Evolutionary conservation across 1,140 invertebrate species (phyloP), one percentile per base, ranked within the genome.

Genomic region (Drosophila ananassae): DNA sequence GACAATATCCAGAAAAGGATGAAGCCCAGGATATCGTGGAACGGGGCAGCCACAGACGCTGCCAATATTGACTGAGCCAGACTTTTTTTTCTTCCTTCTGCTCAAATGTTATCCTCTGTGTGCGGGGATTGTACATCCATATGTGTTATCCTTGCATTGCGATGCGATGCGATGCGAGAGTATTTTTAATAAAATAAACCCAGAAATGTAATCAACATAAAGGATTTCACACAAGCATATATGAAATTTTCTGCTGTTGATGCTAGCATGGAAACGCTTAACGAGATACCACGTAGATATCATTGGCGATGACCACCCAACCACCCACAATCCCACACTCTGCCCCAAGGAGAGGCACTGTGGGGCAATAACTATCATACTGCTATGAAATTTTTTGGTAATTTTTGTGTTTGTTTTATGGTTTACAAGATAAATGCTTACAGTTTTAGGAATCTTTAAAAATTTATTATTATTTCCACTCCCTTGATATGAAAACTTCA

Each of bases 161-260:
- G 10, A 12, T 37, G 80, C 80, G 46, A 63, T 58, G 48, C 60
- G 58, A 75, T 73, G 55, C 69, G 50, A 75, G 60, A 81, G 79
- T 83, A 89, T 89, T 89, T 90, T 90, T 90, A 90, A 90, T 90
- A 90, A 90, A 90, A 90, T 90, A 90, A 90, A 90, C 87, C 73
- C 82, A 89, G 82, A 89, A 89, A 90, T 90, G 87, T 90, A 90
- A 90, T 90, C 87, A 90, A 90, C 87, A 90, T 90, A 90, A 90
- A 90, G 87, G 89, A 90, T 90, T 90, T 90, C 77, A 89, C 79
- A 89, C 75, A 84, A 68, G 55, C 61, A 67, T 53, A 79, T 68
- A 69, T 68, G 62, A 57, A 75, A 66, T 75, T 75, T 74, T 66
- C 71, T 74, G 71, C 72, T 75, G 48, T 52, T 73, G 60, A 63